Evolutionary conservation across 2,888 invertebrate species (phyloP), one percentile per base, ranked within the genome.

Genomic region (Tipula unca): DNA sequence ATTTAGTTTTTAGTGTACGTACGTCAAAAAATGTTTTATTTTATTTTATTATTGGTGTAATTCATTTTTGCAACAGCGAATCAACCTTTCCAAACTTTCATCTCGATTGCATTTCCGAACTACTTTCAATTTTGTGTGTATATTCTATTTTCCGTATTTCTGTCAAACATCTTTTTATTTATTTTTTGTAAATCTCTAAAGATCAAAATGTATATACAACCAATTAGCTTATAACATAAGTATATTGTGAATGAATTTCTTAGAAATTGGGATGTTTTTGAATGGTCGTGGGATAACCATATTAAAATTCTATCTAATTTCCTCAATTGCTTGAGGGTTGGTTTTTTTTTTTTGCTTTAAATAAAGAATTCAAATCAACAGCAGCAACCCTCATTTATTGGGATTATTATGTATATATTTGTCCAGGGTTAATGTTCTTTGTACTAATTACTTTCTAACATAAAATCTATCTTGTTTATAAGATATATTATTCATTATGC

Each of bases 21-120:
- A 69, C 69, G 69, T 69, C 69, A 69, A 69, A 69, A 4, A 25
- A 69, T 69, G 2, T 3, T 69, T 69, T 69, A 25, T 25, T 3
- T 32, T 32, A 6, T 32, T 32, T 69, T 25, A 32, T 32, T 32
- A 6, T 32, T 32, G 25, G 25, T 2, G 20, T 69, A 69, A 69
- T 69, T 69, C 69, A 69, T 20, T 69, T 69, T 69, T 69, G 69
- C 69, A 69, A 69, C 69, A 69, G 25, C 69, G 48, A 69, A 69
- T 69, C 69, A 69, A 69, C 69, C 69, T 69, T 69, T 69, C 69
- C 25, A 69, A 69, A 69, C 69, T 69, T 69, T 69, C 69, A 69
- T 69, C 25, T 25, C n/a, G 20, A 69, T 25, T 69, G 69, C 69
- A 69, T 69, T 69, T 69, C 69, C 69, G 69, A 69, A 69, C 69